Base-by-base conservation (phyloP, 2,113 vertebrate species). In the Triplophysa dalaica region DNA sequence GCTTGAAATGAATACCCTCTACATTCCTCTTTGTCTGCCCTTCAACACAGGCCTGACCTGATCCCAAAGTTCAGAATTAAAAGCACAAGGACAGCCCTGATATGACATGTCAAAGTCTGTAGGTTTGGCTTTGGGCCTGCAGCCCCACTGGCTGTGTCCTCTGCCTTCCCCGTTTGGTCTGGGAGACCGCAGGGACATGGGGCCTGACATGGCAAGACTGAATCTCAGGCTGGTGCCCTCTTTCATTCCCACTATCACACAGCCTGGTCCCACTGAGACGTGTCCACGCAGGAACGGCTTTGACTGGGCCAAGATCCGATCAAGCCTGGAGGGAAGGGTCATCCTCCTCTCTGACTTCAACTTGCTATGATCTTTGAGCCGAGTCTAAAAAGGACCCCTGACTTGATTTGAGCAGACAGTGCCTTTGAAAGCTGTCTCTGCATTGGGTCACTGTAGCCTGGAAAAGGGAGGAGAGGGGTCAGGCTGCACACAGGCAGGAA, bases 271-370 rank as follows among this genome's bases (percentile, higher is more conserved):
- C 86, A 86, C 85, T 84, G 92, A 92, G 91, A 91, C 83, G 45
- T 65, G 91, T 87, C 89, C 86, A 89, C 90, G 89, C 88, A 91
- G 89, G 90, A 89, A 91, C 85, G 88, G 89, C 87, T 91, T 90
- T 89, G 90, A 89, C 93, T 92, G 89, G 92, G 90, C 91, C 88
- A 92, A 91, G 90, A 92, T 93, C 90, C 81, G 86, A 91, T 92
- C 89, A 90, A 90, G 91, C 90, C 91, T 90, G 22, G 88, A 91
- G 91, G 90, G 90, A 87, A 90, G 90, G 92, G 90, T 93, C 89
- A 92, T 89, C 88, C 85, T 92, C 87, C 85, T 90, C 88, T 87
- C 88, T 85, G 90, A 91, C 90, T 92, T 88, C 88, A 78, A 87
- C 90, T 91, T 87, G 87, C 91, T 92, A 88, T 92, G 92, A 93